Evolutionary conservation across 2,797 vertebrate genomes (phyloP).

Genomic region (Carcharodon carcharias): DNA sequence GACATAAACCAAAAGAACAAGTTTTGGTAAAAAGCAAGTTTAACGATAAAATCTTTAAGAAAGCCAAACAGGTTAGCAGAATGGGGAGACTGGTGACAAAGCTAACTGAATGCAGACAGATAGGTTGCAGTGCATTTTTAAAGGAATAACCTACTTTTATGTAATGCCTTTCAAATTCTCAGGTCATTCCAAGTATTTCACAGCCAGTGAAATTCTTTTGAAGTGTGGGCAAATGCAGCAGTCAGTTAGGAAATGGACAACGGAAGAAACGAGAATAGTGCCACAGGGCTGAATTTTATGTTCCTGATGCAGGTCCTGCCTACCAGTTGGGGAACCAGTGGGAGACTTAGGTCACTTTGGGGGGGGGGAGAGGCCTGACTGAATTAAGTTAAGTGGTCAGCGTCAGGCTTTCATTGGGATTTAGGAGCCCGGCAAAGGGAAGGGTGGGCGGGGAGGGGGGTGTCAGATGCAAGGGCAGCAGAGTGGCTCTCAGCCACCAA

Average conservation of each 20-base stretch:
- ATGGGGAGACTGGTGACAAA: background rate
- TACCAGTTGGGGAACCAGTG: too few species aligned
- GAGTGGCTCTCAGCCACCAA: too few species aligned
- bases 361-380: too few species aligned
- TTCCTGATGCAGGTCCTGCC: too few species aligned
- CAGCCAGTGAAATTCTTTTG: background rate
- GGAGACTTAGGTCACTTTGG: too few species aligned
- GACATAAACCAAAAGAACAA: background rate
- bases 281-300: background rate
- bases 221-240: background rate
- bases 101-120: background rate
- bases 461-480: too few species aligned
- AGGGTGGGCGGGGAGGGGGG: too few species aligned
- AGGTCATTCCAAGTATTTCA: background rate
- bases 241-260: background rate
- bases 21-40: background rate
- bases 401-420: too few species aligned
- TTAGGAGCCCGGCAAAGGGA: too few species aligned
- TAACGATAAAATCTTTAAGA: background rate
- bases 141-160: background rate
- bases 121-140: background rate
- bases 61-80: background rate
- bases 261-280: background rate
- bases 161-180: background rate
- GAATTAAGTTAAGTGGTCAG: too few species aligned